Base-by-base conservation (phyloP, 2,888 invertebrate species). In the Ditylenchus weischeri region DNA sequence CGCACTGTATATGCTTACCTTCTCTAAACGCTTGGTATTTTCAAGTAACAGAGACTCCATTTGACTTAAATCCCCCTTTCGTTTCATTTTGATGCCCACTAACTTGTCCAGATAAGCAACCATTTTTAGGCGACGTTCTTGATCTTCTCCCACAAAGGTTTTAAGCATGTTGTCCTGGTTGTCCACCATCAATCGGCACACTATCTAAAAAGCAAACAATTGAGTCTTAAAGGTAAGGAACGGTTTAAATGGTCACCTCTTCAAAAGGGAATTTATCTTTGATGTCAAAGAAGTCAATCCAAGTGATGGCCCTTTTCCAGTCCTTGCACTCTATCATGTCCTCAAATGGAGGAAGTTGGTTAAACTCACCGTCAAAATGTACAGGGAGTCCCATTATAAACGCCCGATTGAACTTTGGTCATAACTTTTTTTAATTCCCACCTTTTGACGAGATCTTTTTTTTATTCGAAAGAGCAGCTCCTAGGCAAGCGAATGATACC, bases 321-420 rank as follows among this genome's bases (percentile, higher is more conserved):
- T 50, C 50, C n/a, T 21, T 18, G n/a, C 18, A 50, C 21, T 50
- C 50, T 21, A 50, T 50, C 50, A 50, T 50, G 50, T 50, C n/a
- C 50, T 50, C 18, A 19, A 50, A 50, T 18, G 6, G 50, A 29
- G 5, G 2, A 29, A 29, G 2, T 29, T 29, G 29, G 5, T 4
- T 2, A 29, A 29, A 29, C 5, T 29, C 29, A 29, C 3, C 29
- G 29, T 29, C 29, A 29, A 29, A 29, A 29, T 29, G 2, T 29
- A n/a, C n/a, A n/a, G n/a, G n/a, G n/a, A n/a, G n/a, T n/a, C n/a
- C n/a, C n/a, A n/a, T n/a, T n/a, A n/a, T n/a, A n/a, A n/a, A n/a
- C n/a, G n/a, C n/a, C n/a, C n/a, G n/a, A n/a, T n/a, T n/a, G n/a
- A n/a, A n/a, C n/a, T n/a, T n/a, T n/a, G n/a, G n/a, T n/a, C n/a